Percentiles rank a stretch among this genome's conserved stretches.
Conservation (phyloP, 1,140 invertebrate genomes). For the Hyphantria cunea region DNA sequence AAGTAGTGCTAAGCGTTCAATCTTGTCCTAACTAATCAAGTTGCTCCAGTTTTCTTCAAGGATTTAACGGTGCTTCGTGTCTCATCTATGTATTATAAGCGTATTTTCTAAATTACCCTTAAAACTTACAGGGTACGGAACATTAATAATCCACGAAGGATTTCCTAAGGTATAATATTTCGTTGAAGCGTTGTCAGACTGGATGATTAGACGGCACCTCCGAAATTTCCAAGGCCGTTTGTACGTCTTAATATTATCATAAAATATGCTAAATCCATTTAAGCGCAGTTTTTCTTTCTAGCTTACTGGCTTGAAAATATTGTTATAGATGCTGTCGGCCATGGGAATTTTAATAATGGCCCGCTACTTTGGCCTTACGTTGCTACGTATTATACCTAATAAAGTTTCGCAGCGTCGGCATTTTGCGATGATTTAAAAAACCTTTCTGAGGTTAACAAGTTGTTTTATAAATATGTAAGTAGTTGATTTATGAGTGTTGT, state of each 20-base stretch:
- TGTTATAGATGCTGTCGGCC: conserved; percentile 54
- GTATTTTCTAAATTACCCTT: conserved; percentile 9
- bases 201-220: conserved; percentile 22
- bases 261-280: conserved; percentile 71
- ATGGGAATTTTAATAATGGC: conserved; percentile 61
- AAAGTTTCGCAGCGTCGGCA: conserved; percentile 31
- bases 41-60: too few relatives aligned
- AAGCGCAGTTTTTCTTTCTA: conserved; percentile 62
- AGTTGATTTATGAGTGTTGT: conserved; percentile 12
- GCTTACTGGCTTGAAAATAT: conserved; percentile 63
- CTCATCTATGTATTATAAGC: not conserved
- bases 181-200: conserved; percentile 16
- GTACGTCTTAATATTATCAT: conserved; percentile 62
- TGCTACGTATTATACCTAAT: conserved; percentile 35
- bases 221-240: conserved; percentile 50
- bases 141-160: conserved; percentile 24
- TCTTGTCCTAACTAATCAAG: too few relatives aligned
- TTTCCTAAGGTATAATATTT: conserved; percentile 29
- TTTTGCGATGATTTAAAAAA: conserved; percentile 29
- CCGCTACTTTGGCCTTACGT: conserved; percentile 40
- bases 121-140: conserved; percentile 24
- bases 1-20: too few relatives aligned
- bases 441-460: conserved; percentile 21
- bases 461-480: conserved; percentile 28
- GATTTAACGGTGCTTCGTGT: too few relatives aligned